Evolutionary conservation across 2,888 invertebrate genomes (phyloP).

Genomic region (Dendrolimus houi): DNA sequence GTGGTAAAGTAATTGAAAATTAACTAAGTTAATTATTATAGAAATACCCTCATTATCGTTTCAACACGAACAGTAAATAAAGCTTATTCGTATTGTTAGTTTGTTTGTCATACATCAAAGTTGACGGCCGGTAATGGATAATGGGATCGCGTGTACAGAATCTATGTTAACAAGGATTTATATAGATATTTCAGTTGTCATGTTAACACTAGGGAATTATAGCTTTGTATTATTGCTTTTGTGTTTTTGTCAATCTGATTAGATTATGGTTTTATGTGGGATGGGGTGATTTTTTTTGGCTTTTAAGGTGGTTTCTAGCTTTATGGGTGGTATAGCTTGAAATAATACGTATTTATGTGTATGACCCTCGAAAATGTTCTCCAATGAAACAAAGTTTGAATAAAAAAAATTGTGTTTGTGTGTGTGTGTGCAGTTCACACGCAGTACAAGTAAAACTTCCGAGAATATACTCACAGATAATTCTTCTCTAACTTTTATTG

Average conservation of each 20-base stretch:
- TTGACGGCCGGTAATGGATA: slow-evolving; percentile 59
- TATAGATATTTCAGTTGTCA: neutral
- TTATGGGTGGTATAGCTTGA: too few relatives aligned
- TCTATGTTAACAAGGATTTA: slow-evolving; percentile 27
- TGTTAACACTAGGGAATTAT: neutral
- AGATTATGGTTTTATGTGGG: neutral
- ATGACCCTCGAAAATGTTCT: too few relatives aligned
- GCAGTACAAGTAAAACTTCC: too few relatives aligned
- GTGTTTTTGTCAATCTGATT: neutral
- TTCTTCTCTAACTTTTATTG: too few relatives aligned
- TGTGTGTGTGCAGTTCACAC: too few relatives aligned
- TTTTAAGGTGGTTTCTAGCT: too few relatives aligned
- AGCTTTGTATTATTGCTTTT: neutral
- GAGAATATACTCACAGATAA: too few relatives aligned
- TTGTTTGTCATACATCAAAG: slow-evolving; percentile 46
- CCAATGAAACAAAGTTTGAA: too few relatives aligned
- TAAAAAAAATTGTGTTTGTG: too few relatives aligned
- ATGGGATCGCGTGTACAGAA: slow-evolving; percentile 28
- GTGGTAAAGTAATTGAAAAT: neutral
- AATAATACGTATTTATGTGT: too few relatives aligned
- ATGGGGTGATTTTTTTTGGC: neutral
- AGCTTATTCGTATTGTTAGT: neutral
- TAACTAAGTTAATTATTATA: neutral
- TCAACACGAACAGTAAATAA: neutral
- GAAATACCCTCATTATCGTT: slow-evolving; percentile 6